Percentiles rank a stretch among this genome's conserved stretches.
Conservation (phyloP, 2,797 vertebrate species). For the Cuniculus paca region DNA sequence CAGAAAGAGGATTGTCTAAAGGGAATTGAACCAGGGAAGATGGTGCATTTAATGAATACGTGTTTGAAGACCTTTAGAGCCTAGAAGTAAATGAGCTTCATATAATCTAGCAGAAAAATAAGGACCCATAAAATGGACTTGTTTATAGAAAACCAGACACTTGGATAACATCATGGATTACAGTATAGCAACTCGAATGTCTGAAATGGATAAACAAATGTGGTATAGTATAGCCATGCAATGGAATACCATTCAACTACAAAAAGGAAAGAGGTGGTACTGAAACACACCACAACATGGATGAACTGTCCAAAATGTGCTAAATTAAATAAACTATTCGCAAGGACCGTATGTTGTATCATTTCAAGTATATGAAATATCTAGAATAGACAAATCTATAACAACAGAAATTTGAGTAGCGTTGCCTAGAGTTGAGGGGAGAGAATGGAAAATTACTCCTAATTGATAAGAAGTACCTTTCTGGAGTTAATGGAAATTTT, state of each 20-base stretch:
- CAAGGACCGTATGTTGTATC: fast-evolving
- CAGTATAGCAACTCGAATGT: not conserved
- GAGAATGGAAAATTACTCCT: too few relatives aligned
- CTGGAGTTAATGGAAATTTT: not conserved
- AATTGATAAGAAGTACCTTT: too few relatives aligned
- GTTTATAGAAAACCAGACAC: not conserved
- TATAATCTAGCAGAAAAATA: not conserved
- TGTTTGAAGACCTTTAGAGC: not conserved
- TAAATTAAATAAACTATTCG: not conserved
- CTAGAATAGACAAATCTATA: not conserved
- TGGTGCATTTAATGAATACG: not conserved
- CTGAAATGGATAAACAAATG: not conserved
- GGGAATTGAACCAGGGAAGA: not conserved
- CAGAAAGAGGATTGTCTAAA: not conserved
- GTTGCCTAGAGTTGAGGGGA: not conserved
- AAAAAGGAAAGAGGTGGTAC: not conserved
- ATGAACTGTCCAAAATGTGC: not conserved
- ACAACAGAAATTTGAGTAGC: not conserved
- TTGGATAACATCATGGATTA: not conserved
- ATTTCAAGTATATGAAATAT: not conserved
- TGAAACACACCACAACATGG: fast-evolving
- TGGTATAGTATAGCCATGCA: fast-evolving
- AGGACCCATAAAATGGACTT: fast-evolving
- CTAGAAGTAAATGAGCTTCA: not conserved
- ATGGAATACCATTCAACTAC: not conserved